Base-by-base conservation (phyloP, 2,888 invertebrate genomes). In the Hipparchia sbordonii region DNA sequence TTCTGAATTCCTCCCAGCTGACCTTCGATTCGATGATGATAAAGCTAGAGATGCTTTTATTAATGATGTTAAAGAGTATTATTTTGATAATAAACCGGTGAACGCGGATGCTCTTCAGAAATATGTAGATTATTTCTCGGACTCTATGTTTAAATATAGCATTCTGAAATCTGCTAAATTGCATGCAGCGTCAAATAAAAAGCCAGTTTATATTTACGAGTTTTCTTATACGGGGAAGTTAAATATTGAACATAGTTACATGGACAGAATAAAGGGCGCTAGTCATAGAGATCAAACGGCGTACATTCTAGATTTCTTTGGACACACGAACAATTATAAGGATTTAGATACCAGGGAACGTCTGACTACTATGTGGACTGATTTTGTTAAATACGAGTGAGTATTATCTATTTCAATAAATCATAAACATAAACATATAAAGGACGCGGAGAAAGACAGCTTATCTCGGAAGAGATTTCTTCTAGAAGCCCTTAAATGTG, bases 201-300 rank as follows among this genome's bases (percentile, higher is more conserved):
- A 75, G 6, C 87, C 89, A 0, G 80, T 92, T 0, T 92, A 82
- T 79, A 77, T 92, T 6, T 93, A 92, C 73, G 92, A 93, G 67
- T 93, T 93, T 77, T 82, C 87, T 0, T 93, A 91, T 61, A 82
- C 89, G 5, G 93, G 93, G 1, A 84, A 86, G 48, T 80, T 93
- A 1, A 92, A 82, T 76, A 86, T 89, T 60, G 82, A 87, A 71
- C 90, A 93, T 77, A 60, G 79, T 48, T 92, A 86, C 33, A 88
- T 88, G 88, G 89, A 92, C 33, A 85, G 74, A 75, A 79, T 92
- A 39, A 85, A 84, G 76, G 93, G 92, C 1, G 92, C 93, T 0
- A 92, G 91, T 74, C 93, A 93, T 72, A 87, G 93, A 78, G 93
- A 93, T 72, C 92, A 92, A 77, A 86, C 88, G 0, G 85, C 92